Evolutionary conservation across 2,797 vertebrate genomes (phyloP).

Genomic region (Tenualosa ilisha): DNA sequence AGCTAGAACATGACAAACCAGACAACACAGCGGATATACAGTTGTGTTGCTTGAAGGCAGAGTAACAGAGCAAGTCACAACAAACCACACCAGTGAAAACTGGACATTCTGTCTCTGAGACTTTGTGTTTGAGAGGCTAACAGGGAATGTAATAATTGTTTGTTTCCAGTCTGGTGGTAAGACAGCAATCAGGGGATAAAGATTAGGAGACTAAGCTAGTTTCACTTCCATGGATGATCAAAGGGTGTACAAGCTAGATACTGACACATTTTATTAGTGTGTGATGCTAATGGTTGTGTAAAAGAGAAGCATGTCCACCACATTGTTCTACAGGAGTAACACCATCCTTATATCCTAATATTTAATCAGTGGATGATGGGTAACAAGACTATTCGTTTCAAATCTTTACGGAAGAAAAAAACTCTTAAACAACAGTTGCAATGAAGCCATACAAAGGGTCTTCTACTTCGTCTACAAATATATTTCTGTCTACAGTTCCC

Average conservation of each 20-base stretch:
- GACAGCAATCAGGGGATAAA: neutral
- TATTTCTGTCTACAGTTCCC: neutral
- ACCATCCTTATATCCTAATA: neutral
- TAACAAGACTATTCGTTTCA: neutral
- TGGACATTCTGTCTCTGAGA: neutral
- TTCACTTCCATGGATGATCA: neutral
- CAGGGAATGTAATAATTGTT: neutral
- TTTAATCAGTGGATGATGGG: neutral
- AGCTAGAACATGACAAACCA: neutral
- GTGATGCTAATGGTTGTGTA: neutral
- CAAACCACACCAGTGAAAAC: neutral
- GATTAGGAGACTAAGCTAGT: neutral
- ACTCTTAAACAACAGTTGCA: neutral
- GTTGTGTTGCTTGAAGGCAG: conserved; percentile 22
- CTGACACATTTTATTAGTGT: neutral
- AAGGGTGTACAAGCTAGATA: neutral
- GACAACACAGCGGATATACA: neutral
- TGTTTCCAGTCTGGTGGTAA: neutral
- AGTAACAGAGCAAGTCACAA: conserved; percentile 26
- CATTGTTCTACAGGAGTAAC: neutral
- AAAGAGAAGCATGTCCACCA: neutral
- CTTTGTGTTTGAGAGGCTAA: neutral
- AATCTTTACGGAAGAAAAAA: neutral
- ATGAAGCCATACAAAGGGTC: neutral
- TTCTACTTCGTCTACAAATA: conserved; percentile 5